Evolutionary conservation across 1,140 invertebrate species (phyloP).

Genomic region (Orius insidiosus): DNA sequence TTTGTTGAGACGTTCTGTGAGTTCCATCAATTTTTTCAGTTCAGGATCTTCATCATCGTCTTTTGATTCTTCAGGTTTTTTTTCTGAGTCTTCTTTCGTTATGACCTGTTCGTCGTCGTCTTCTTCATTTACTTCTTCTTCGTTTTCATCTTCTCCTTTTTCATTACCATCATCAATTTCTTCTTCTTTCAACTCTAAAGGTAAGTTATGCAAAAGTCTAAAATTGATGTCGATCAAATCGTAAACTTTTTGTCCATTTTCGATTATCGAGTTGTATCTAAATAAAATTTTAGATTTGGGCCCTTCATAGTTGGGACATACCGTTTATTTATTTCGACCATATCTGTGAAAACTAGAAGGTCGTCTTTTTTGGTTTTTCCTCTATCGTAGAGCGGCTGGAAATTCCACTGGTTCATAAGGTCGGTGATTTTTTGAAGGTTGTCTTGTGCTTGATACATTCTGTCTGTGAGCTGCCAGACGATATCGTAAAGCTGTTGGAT

Average conservation of each 20-base stretch:
- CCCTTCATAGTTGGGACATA: not conserved
- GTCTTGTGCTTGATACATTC: conserved; percentile 42
- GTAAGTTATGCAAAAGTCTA: conserved; percentile 13
- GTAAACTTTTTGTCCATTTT: conserved; percentile 34
- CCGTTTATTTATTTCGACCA: not conserved
- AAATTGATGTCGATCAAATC: conserved; percentile 43
- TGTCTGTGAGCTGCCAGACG: conserved; percentile 38
- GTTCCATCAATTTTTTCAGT: not conserved
- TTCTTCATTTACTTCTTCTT: conserved; percentile 1
- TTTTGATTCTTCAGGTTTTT: not conserved
- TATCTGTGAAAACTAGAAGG: not conserved
- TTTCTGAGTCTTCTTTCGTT: not conserved
- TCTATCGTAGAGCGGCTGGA: conserved; percentile 46
- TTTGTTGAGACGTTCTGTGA: not conserved
- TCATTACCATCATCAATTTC: conserved; percentile 11
- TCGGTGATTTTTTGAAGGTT: conserved; percentile 29
- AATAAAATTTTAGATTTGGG: not conserved
- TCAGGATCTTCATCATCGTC: not conserved
- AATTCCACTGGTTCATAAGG: conserved; percentile 47
- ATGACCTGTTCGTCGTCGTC: not conserved
- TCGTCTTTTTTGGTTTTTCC: conserved; percentile 19
- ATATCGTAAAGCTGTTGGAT: conserved; percentile 31
- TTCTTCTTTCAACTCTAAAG: not conserved
- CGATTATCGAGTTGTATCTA: conserved; percentile 36
- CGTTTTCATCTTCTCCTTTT: conserved; percentile 10